Conservation (phyloP, 2,113 vertebrate genomes). For the Channa argus region DNA sequence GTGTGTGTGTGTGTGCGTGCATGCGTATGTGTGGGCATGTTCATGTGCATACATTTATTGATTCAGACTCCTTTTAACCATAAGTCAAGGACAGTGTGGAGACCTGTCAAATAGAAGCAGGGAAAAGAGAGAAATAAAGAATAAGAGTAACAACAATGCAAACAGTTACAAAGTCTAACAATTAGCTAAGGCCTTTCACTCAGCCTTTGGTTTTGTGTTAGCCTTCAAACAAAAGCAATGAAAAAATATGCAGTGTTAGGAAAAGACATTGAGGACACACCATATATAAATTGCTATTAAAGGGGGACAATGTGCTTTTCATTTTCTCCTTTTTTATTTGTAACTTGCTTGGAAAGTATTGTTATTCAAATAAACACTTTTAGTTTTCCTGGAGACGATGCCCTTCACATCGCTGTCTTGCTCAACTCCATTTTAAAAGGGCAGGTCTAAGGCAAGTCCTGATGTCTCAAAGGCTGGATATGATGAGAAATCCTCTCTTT, state of each 20-base stretch:
- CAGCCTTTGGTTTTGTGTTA: slow-evolving; percentile 14
- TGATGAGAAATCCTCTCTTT: neutral
- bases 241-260: neutral
- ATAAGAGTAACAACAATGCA: slow-evolving; percentile 10
- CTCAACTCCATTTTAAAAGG: slow-evolving; percentile 1
- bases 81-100: slow-evolving; percentile 66
- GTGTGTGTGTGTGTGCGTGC: neutral
- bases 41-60: slow-evolving; percentile 41
- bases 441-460: neutral
- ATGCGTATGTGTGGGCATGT: slow-evolving; percentile 1
- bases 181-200: slow-evolving; percentile 58
- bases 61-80: slow-evolving; percentile 66
- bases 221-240: slow-evolving; percentile 7
- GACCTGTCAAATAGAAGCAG: slow-evolving; percentile 59
- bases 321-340: neutral
- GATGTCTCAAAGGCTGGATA: slow-evolving; percentile 7
- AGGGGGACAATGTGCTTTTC: neutral
- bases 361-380: no score
- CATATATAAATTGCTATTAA: slow-evolving; percentile 18
- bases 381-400: neutral
- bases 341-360: neutral
- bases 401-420: slow-evolving; percentile 11
- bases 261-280: slow-evolving; percentile 4
- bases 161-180: slow-evolving; percentile 21
- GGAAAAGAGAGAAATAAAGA: slow-evolving; percentile 21